Evolutionary conservation across 2,888 invertebrate species (phyloP).

Genomic region (Thalpophila matura): DNA sequence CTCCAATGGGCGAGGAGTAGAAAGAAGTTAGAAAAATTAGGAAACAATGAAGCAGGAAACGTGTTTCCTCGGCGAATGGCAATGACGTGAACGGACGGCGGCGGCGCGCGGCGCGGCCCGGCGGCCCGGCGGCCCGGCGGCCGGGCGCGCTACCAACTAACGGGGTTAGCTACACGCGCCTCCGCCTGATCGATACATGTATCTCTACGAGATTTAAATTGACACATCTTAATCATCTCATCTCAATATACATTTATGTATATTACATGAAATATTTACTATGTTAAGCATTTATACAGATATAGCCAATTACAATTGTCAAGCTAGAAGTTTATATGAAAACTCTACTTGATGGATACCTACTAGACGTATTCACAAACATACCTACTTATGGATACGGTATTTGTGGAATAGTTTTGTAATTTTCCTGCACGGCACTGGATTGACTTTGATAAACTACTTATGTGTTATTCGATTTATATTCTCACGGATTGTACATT

Average conservation of each 20-base stretch:
- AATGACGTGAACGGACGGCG: constrained; percentile 63
- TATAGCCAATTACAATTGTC: neutral
- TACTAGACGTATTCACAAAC: constrained; percentile 2
- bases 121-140: constrained; percentile 44
- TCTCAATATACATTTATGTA: constrained; percentile 4
- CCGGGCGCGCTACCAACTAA: constrained; percentile 53
- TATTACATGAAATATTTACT: constrained; percentile 8
- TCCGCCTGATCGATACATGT: constrained; percentile 62
- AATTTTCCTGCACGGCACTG: constrained; percentile 30
- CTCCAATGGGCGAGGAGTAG: constrained; percentile 71
- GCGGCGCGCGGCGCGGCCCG: constrained; percentile 37
- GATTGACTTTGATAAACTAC: constrained; percentile 48
- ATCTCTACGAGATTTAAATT: constrained; percentile 54
- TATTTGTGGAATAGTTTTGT: constrained; percentile 28
- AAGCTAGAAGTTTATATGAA: constrained; percentile 2
- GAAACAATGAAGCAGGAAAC: constrained; percentile 86
- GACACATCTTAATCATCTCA: constrained; percentile 46
- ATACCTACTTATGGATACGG: constrained; percentile 18
- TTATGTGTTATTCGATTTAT: constrained; percentile 33
- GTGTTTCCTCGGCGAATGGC: constrained; percentile 77
- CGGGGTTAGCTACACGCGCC: constrained; percentile 58
- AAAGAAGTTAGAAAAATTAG: constrained; percentile 85
- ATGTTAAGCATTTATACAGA: neutral
- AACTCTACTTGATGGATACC: neutral
- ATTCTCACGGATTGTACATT: constrained; percentile 11